Conservation (phyloP, 2,797 vertebrate genomes). For the Poliocrania exsul region DNA sequence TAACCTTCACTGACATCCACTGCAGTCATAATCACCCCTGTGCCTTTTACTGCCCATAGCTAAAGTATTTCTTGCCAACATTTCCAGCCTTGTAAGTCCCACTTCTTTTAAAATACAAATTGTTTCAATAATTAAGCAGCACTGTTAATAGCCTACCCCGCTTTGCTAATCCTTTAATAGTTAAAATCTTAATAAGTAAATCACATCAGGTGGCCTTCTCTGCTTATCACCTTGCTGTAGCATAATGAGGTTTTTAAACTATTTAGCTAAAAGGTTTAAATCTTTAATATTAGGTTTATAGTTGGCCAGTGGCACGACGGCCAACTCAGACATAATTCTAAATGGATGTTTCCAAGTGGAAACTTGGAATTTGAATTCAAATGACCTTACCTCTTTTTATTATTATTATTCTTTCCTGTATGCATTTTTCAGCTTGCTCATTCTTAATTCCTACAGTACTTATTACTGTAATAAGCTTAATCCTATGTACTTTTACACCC, state of each 20-base stretch:
- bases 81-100: neutral
- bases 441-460: slow-evolving; percentile 46
- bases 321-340: slow-evolving; percentile 27
- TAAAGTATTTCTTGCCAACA: neutral
- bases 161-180: slow-evolving; percentile 1
- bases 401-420: slow-evolving; percentile 10
- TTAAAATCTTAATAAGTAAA: slow-evolving; percentile 25
- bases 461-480: slow-evolving; percentile 41
- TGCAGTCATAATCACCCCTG: neutral
- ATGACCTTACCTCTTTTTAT: neutral
- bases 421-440: slow-evolving; percentile 9
- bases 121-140: neutral
- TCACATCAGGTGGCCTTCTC: neutral
- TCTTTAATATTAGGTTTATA: slow-evolving; percentile 13
- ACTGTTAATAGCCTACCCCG: neutral
- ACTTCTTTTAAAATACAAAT: neutral
- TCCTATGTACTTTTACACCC: neutral
- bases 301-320: neutral
- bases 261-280: neutral
- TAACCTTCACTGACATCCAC: neutral
- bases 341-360: slow-evolving; percentile 17
- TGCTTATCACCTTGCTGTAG: slow-evolving; percentile 34
- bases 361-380: slow-evolving; percentile 45
- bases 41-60: neutral
- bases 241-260: slow-evolving; percentile 50